Conservation (phyloP, 2,888 invertebrate genomes). For the Lysandra bellargus region DNA sequence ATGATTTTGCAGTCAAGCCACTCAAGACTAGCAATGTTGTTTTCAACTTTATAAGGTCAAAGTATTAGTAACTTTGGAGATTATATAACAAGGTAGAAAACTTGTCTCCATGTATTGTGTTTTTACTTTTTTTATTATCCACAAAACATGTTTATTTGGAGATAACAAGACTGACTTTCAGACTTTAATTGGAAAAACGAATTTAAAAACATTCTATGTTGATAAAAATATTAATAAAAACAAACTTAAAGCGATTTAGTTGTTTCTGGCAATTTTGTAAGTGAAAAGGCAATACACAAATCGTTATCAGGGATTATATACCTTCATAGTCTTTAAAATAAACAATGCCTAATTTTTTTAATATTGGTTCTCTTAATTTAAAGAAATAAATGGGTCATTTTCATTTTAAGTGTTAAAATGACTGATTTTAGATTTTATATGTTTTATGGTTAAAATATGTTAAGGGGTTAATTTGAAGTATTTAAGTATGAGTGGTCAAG, state of each 20-base stretch:
- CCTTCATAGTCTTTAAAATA: too few relatives aligned
- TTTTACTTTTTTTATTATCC: not conserved
- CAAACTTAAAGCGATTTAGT: too few relatives aligned
- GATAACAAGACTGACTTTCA: not conserved
- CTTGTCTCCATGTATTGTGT: not conserved
- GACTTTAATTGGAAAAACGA: not conserved
- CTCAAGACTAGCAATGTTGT: not conserved
- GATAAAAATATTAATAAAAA: not conserved
- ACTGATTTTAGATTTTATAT: too few relatives aligned
- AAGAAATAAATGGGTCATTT: too few relatives aligned
- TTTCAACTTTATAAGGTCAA: not conserved
- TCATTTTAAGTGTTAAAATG: too few relatives aligned
- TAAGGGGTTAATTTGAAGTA: too few relatives aligned
- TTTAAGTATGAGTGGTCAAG: too few relatives aligned
- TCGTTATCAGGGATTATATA: too few relatives aligned
- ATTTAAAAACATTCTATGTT: not conserved
- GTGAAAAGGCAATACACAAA: too few relatives aligned
- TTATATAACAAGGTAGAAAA: not conserved
- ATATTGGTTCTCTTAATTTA: too few relatives aligned
- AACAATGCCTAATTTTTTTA: too few relatives aligned
- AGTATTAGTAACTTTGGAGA: not conserved
- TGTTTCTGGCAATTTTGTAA: not conserved
- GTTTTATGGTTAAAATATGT: too few relatives aligned
- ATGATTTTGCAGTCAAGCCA: not conserved
- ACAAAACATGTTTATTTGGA: conserved; percentile 9